phyloP scores from a whole-genome alignment of 2,113 vertebrate genomes.

The Hystrix brachyura region DNA sequence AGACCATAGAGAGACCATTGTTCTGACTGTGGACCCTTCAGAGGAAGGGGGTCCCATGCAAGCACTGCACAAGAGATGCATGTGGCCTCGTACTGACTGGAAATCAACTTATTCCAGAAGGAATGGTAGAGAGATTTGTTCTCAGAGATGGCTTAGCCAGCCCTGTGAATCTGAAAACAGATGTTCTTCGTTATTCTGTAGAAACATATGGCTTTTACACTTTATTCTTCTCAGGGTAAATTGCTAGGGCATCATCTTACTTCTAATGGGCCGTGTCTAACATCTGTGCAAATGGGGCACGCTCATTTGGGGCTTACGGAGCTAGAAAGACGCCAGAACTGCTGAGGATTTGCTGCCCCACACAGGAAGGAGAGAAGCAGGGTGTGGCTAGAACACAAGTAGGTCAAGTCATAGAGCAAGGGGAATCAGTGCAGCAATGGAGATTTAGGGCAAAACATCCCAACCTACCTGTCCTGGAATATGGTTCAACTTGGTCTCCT shows the following conservation, averaged over 20 bases:
- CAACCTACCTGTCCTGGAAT: neutral
- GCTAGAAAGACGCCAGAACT: neutral
- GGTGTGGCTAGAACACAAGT: neutral
- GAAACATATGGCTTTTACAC: slow-evolving; percentile 75
- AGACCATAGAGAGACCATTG: neutral
- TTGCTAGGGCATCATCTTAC: neutral
- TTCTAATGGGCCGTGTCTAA: slow-evolving; percentile 62
- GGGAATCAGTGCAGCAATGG: neutral
- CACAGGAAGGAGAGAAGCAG: neutral
- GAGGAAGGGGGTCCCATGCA: neutral
- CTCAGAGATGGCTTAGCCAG: slow-evolving; percentile 54
- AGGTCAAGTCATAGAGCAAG: neutral
- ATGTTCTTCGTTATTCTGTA: slow-evolving; percentile 81
- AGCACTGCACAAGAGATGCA: neutral
- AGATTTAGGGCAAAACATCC: neutral
- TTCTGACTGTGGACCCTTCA: neutral
- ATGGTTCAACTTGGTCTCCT: neutral
- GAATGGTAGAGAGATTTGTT: neutral
- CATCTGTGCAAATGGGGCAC: slow-evolving; percentile 62
- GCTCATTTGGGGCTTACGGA: slow-evolving; percentile 23
- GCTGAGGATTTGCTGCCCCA: neutral
- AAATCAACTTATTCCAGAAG: neutral
- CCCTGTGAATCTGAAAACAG: slow-evolving; percentile 74
- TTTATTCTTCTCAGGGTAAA: slow-evolving; percentile 60
- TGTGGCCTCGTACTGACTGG: neutral